These are phyloP conservation scores for Clunio marinus DNA, from an alignment of 2,888 invertebrate genomes.

Conservation along the genomic window DNA sequence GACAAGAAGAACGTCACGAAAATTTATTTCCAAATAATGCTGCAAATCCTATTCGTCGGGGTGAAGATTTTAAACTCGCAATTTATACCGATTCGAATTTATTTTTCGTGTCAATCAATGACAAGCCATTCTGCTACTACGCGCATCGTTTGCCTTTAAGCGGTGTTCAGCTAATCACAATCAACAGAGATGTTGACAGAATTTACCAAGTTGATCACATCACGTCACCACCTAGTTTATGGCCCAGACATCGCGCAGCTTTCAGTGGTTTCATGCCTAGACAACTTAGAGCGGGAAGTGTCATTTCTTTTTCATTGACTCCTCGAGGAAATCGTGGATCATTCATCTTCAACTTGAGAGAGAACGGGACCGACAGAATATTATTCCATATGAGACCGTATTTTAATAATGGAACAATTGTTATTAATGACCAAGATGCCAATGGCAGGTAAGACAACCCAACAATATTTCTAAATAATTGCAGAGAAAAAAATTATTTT, in stretches of 20 bases:
- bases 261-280: not conserved
- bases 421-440: not conserved
- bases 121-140: conserved; percentile 22
- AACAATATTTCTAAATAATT: no score
- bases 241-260: not conserved
- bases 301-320: not conserved
- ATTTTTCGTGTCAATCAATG: not conserved
- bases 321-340: not conserved
- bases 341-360: not conserved
- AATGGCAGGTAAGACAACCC: not conserved
- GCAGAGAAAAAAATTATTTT: no score
- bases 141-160: not conserved
- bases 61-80: conserved; percentile 3
- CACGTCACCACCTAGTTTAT: not conserved
- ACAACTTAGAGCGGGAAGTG: conserved; percentile 4
- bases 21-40: not conserved
- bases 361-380: not conserved
- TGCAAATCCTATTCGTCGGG: not conserved
- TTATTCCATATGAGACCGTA: not conserved
- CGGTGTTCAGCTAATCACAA: not conserved
- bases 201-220: conserved; percentile 2
- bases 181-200: not conserved
- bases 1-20: not conserved
- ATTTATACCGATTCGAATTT: not conserved
- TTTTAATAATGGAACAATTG: not conserved